phyloP scores from a whole-genome alignment of 2,113 vertebrate species.

The Silurus asotus region DNA sequence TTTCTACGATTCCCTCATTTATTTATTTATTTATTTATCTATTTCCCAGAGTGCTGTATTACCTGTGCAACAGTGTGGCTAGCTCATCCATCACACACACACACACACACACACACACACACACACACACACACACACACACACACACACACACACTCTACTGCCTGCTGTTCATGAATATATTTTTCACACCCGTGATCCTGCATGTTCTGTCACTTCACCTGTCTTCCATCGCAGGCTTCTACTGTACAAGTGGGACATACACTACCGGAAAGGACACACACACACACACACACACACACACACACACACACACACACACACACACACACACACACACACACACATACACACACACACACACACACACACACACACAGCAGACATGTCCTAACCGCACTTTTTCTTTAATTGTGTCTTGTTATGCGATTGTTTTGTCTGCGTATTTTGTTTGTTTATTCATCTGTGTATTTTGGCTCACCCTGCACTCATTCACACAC shows the following conservation, averaged over 20 bases:
- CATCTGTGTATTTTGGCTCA: neutral
- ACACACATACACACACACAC: conserved; percentile 10
- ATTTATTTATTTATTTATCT: conserved; percentile 49
- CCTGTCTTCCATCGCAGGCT: conserved; percentile 38
- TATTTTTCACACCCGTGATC: conserved; percentile 48
- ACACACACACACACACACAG: conserved; percentile 12
- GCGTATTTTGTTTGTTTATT: conserved; percentile 23
- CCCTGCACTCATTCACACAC: neutral
- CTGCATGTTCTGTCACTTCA: conserved; percentile 49
- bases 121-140: conserved; percentile 31
- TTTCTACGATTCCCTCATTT: conserved; percentile 32
- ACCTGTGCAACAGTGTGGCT: conserved; percentile 50
- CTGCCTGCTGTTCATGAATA: conserved; percentile 50
- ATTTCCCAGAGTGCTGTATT: conserved; percentile 48
- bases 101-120: conserved; percentile 26
- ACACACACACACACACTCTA: conserved; percentile 30
- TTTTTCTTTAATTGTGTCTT: conserved; percentile 5
- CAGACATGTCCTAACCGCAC: too few relatives aligned
- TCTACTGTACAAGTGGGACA: conserved; percentile 31
- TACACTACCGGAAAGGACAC: conserved; percentile 10
- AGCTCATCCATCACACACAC: conserved; percentile 56
- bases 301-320: conserved; percentile 22
- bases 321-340: conserved; percentile 26
- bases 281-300: conserved; percentile 3
- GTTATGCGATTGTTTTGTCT: conserved; percentile 5